Evolutionary conservation across 1,140 invertebrate genomes (phyloP), one percentile per base, ranked within the genome.

Genomic region (Zaprionus inermis): DNA sequence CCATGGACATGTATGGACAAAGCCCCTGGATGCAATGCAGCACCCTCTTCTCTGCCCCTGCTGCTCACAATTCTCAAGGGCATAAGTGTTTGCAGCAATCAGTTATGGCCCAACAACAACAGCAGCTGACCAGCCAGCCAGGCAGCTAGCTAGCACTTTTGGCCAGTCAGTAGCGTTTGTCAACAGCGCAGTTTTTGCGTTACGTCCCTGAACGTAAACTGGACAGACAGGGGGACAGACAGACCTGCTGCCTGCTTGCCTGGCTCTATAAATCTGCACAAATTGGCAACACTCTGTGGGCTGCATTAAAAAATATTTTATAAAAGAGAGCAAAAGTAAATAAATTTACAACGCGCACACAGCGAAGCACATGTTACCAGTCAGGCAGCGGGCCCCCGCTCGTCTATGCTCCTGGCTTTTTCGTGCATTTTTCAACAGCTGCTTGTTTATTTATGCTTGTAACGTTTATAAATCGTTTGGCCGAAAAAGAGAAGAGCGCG

Each of bases 251-350:
- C 59, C 36, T n/a, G 52, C 10, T 49, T 69, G 30, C 24, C 24
- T 28, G 24, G 67, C 84, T 89, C 84, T 77, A 89, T 89, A 89
- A 89, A 89, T 89, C 84, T 89, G 80, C 78, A 89, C 84, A 89
- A 89, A 89, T 89, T 89, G 84, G 84, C 84, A 89, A 82, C 84
- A 79, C 84, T 89, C 84, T 81, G 69, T 60, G 61, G 83, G 84
- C 84, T 71, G 84, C 80, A 89, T 89, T 89, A 89, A 89, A 89
- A 89, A 89, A 88, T 89, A 84, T 89, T 83, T 89, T 89, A 88
- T 72, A 83, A 88, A 89, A 80, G 80, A 80, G 84, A 74, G 68
- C 77, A 83, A 89, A 88, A 89, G 84, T 89, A 88, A 89, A 88
- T 89, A 88, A 88, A 88, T 83, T 89, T 73, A 88, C 76, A 75